Evolutionary conservation across 2,888 invertebrate species (phyloP).

Genomic region (Eupithecia tripunctaria): DNA sequence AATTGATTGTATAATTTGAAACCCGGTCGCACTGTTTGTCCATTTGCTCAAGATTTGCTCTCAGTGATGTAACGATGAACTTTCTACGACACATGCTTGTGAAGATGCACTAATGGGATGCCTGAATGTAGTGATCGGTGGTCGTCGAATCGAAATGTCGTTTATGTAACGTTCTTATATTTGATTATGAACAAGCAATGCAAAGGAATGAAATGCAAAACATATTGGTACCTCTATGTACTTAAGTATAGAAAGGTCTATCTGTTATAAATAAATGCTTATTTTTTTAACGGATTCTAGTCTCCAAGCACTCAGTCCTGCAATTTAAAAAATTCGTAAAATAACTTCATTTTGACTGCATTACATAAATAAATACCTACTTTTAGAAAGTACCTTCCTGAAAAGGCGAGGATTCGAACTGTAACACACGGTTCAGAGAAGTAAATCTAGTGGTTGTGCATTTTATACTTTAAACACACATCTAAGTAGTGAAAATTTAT

Average conservation of each 20-base stretch:
- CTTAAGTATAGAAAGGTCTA: too few relatives aligned
- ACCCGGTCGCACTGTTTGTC: slow-evolving; percentile 51
- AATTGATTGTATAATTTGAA: slow-evolving; percentile 58
- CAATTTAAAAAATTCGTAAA: background rate
- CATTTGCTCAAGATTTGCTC: slow-evolving; percentile 47
- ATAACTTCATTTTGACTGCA: background rate
- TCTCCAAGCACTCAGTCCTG: background rate
- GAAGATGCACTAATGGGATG: slow-evolving; percentile 42
- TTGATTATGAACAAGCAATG: slow-evolving; percentile 13
- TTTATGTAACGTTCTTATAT: slow-evolving; percentile 37
- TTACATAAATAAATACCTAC: background rate
- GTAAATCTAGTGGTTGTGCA: background rate
- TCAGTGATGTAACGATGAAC: slow-evolving; percentile 49
- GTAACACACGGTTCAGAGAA: background rate
- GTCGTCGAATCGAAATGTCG: slow-evolving; percentile 25
- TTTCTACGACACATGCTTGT: slow-evolving; percentile 45
- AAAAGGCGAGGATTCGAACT: background rate
- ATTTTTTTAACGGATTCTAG: background rate
- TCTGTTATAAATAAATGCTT: background rate
- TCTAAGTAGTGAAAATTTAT: slow-evolving; percentile 19
- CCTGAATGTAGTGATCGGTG: slow-evolving; percentile 11
- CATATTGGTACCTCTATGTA: background rate
- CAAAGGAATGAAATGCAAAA: background rate
- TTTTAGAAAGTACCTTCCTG: background rate
- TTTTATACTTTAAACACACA: slow-evolving; percentile 18